A percentile compares a stretch with the other conserved stretches of the same genome.
These are phyloP conservation scores for Acanthurus tractus DNA, from an alignment of 2,797 vertebrate species.

Conservation along the genomic window DNA sequence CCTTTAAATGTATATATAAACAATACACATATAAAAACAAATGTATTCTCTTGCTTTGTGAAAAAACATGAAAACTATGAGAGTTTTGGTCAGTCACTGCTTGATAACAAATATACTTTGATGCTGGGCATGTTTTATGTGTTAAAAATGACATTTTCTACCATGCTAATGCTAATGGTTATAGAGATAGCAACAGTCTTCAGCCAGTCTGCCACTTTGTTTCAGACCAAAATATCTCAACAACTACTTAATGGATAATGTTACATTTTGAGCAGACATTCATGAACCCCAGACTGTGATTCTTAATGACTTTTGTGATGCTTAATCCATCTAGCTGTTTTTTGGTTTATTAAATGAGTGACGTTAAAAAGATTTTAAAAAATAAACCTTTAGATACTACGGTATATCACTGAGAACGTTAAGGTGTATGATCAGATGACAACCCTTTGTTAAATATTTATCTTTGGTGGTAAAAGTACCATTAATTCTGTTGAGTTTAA, in stretches of 20 bases:
- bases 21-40: neutral
- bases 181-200: neutral
- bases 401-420: neutral
- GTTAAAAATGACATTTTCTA: neutral
- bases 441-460: neutral
- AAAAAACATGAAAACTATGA: neutral
- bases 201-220: neutral
- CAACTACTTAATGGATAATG: neutral
- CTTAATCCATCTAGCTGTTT: too few species aligned
- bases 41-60: neutral
- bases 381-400: too few species aligned
- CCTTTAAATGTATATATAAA: neutral
- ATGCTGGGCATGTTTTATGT: neutral
- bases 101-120: neutral
- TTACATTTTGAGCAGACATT: neutral
- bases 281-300: neutral
- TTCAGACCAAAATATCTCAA: neutral
- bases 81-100: neutral
- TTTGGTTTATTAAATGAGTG: too few species aligned
- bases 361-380: too few species aligned
- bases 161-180: neutral
- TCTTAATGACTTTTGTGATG: neutral
- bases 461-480: neutral
- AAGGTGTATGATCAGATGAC: neutral
- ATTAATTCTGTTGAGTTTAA: neutral